These are phyloP conservation scores for Poecilobothrus nobilitatus DNA, from an alignment of 2,888 invertebrate genomes.

Conservation along the genomic window DNA sequence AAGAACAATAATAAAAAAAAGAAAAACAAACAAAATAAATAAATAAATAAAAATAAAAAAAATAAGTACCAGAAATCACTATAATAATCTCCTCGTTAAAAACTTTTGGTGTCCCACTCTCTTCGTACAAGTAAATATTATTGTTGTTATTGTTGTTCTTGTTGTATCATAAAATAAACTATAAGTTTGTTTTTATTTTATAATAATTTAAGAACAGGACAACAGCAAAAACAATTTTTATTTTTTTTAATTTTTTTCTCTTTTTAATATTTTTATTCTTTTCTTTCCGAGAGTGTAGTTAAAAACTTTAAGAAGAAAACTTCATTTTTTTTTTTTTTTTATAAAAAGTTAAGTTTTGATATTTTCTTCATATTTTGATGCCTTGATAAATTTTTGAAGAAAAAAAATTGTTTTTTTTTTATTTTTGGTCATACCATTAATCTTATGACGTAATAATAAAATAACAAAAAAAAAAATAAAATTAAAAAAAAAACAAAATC, in stretches of 20 bases:
- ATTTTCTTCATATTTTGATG: neutral
- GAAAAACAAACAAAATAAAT: too few relatives aligned
- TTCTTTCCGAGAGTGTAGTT: too few relatives aligned
- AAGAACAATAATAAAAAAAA: too few relatives aligned
- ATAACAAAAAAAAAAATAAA: neutral
- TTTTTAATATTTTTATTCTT: too few relatives aligned
- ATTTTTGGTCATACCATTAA: neutral
- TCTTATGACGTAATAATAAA: neutral
- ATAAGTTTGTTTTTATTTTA: neutral
- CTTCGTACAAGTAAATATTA: neutral
- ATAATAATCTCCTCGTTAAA: slow-evolving; percentile 4
- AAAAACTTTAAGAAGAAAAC: too few relatives aligned
- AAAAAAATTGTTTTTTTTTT: too few relatives aligned
- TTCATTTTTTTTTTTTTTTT: too few relatives aligned
- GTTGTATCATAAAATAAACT: neutral
- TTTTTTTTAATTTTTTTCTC: too few relatives aligned
- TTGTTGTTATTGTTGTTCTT: neutral
- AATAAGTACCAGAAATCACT: neutral
- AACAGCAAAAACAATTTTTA: neutral
- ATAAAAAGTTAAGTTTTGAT: too few relatives aligned
- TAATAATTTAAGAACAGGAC: neutral
- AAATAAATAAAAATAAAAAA: too few relatives aligned
- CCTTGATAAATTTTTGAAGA: neutral
- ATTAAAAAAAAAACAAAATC: neutral
- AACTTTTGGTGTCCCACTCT: neutral